phyloP scores from a whole-genome alignment of 2,113 vertebrate species.

The Beaufortia kweichowensis region DNA sequence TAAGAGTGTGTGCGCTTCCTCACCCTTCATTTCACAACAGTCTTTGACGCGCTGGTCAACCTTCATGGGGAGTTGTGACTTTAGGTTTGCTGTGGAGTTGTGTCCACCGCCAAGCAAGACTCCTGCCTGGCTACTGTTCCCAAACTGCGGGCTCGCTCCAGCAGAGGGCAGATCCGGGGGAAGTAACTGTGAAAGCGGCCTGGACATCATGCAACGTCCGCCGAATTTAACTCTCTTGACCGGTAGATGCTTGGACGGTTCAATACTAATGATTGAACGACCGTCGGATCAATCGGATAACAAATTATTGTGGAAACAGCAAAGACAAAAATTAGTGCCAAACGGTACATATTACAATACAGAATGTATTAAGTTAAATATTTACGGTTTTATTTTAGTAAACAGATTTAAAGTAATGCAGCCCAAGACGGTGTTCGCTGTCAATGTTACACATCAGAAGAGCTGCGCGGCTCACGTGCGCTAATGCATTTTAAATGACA shows the following conservation, averaged over 20 bases:
- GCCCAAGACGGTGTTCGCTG: conserved; percentile 1
- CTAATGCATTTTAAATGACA: not conserved
- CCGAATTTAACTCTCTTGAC: conserved; percentile 46
- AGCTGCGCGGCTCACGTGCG: conserved; percentile 22
- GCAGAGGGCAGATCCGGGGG: conserved; percentile 75
- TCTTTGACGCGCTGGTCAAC: conserved; percentile 71
- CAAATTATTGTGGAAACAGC: conserved; percentile 8
- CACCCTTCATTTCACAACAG: conserved; percentile 72
- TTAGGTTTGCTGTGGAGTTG: conserved; percentile 72
- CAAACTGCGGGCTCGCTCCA: conserved; percentile 76
- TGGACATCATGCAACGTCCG: conserved; percentile 72
- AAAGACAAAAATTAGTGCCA: not conserved
- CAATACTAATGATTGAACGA: conserved; percentile 32
- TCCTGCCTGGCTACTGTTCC: conserved; percentile 69
- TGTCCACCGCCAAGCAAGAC: conserved; percentile 69
- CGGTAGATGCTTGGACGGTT: conserved; percentile 30
- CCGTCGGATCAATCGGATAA: conserved; percentile 36
- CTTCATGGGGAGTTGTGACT: conserved; percentile 77
- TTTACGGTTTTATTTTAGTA: not conserved
- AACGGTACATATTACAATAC: not conserved
- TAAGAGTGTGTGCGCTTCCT: conserved; percentile 35
- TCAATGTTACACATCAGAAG: not conserved
- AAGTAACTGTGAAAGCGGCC: conserved; percentile 75
- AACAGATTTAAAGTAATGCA: not conserved
- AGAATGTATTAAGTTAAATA: not conserved